Base-by-base conservation (phyloP, 2,888 invertebrate species). In the Subacronicta megacephala region DNA sequence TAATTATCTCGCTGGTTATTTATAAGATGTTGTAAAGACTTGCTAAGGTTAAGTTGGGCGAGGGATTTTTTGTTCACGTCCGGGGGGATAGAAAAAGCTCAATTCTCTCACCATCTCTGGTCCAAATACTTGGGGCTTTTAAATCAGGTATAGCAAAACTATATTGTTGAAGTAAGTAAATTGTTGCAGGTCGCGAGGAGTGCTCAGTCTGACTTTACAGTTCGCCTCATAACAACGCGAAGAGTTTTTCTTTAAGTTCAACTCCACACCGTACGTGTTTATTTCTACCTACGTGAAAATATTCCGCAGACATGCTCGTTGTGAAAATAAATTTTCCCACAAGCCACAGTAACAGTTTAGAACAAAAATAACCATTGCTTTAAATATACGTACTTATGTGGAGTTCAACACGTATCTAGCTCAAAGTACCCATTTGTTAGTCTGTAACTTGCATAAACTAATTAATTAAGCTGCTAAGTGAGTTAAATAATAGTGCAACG, bases 401-500 rank as follows among this genome's bases (percentile, higher is more conserved):
- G 41, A 15, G 52, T 53, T 57, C 17, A 55, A 38, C 44, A 56
- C 56, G 45, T 59, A 70, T 70, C 59, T 56, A 64, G 65, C 45
- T 59, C 66, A 53, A 71, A 71, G 60, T 65, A 36, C 57, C 43
- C 47, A 59, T 72, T 59, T 43, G 49, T 74, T 69, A 37, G 64
- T 17, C 40, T 38, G 38, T 16, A 64, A 71, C 50, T 71, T 56
- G 49, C 56, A 53, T 54, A 56, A 59, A 72, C 41, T 55, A 72
- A 72, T 72, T 72, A 62, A 56, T 59, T 59, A 56, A 35, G 55
- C 59, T 36, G 46, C 55, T 71, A 59, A 61, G 61, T 56, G 36
- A 56, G 75, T 62, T 57, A 71, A 75, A 75, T 71, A 59, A 75
- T 44, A 72, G 58, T 57, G 72, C 72, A 66, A 45, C 41, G 36